Conservation (phyloP, 1,140 invertebrate genomes). For the Drosophila lowei region DNA sequence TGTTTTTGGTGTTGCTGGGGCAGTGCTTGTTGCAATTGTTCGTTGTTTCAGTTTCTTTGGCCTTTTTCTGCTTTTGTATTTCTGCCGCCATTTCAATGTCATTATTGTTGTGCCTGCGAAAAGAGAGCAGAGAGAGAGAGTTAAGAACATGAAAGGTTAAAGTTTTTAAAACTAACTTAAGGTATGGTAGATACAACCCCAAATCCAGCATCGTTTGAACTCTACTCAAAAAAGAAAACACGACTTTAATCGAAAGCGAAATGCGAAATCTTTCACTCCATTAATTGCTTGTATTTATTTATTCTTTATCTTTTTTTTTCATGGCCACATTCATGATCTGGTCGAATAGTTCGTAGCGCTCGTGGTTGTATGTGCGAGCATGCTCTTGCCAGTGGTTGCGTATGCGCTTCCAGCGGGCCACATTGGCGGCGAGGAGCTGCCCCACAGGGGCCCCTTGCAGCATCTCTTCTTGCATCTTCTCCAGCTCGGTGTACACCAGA, state of each 20-base stretch:
- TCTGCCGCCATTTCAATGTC: constrained; percentile 82
- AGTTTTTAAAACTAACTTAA: too few species aligned
- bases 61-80: constrained; percentile 81
- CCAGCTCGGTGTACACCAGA: constrained; percentile 74
- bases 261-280: constrained; percentile 62
- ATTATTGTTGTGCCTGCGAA: constrained; percentile 69
- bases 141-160: too few species aligned
- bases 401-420: constrained; percentile 84
- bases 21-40: constrained; percentile 61
- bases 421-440: constrained; percentile 83
- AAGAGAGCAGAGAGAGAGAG: background rate
- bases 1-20: constrained; percentile 45
- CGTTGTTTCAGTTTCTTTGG: constrained; percentile 79
- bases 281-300: constrained; percentile 46
- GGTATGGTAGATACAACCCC: too few species aligned
- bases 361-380: constrained; percentile 84
- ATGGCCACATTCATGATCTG: constrained; percentile 48
- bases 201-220: background rate
- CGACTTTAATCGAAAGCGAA: constrained; percentile 67
- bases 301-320: constrained; percentile 19
- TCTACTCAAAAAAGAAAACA: constrained; percentile 47
- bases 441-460: constrained; percentile 84
- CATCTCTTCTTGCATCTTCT: constrained; percentile 72
- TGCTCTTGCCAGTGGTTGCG: constrained; percentile 85
- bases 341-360: constrained; percentile 61